Evolutionary conservation across 1,140 invertebrate species (phyloP), one percentile per base, ranked within the genome.

Genomic region (Micrasema minimum): DNA sequence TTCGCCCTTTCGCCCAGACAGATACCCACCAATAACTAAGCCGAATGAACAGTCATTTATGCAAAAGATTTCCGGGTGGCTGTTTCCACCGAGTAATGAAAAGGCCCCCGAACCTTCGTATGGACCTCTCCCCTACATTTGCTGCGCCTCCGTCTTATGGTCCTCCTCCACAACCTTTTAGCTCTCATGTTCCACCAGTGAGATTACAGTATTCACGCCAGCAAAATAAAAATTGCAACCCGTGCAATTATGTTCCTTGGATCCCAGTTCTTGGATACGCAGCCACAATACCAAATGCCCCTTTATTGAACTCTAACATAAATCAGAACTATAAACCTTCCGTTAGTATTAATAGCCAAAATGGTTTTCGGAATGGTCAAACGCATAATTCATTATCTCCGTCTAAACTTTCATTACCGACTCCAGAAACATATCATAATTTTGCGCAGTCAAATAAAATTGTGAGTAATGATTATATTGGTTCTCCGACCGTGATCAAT

Each of bases 241-340:
- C 90, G 59, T 94, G 92, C 77, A 92, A 93, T 79, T 86, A 88
- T 74, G 85, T 88, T 71, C 92, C 92, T 62, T 94, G 92, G 92
- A 87, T 92, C 71, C 92, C 92, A 2, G 88, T 94, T 74, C 81
- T 86, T 48, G 81, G 78, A 78, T 83, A 83, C 7, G 26, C 26
- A 4, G 26, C 26, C n/a, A n/a, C n/a, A 7, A 31, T 31, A 31
- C 26, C 26, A 2, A 31, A 31, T 31, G 26, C 26, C 7, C 26
- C 26, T 31, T 31, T 31, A 31, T 4, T 31, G 7, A 31, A 31
- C 18, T 75, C 38, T 66, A 75, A 72, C 71, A 75, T n/a, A 77
- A 75, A 57, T 10, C 59, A 69, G 16, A 41, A 37, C 9, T 38
- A 55, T 12, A 12, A 23, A 41, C 14, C 51, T 2, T 23, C 20